Evolutionary conservation across 2,113 vertebrate genomes (phyloP), one percentile per base, ranked within the genome.

Genomic region (Lethenteron reissneri): DNA sequence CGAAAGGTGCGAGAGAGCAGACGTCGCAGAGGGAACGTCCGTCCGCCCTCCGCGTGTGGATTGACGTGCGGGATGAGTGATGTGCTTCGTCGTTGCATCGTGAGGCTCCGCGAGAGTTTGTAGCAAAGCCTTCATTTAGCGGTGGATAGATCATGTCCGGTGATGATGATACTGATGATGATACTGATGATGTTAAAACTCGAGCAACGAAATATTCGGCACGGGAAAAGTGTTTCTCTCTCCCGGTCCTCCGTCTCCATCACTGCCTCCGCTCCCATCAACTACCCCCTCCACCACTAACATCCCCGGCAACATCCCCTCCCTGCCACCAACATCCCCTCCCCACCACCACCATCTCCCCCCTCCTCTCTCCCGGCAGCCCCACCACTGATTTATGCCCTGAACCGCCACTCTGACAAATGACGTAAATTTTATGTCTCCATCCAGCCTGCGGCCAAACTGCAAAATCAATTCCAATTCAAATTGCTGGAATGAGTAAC

Each of bases 361-460:
- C 60, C 60, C 60, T 64, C 60, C 21, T 64, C 7, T 19, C 60
- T 19, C 60, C 7, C 21, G 14, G 14, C 14, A 64, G 14, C 60
- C 60, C 17, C 60, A 64, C 60, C 64, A 68, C 64, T 68, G 64
- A 68, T 68, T 68, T 68, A 68, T 25, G 25, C n/a, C 25, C 64
- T 68, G 64, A 17, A 17, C 64, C 64, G 64, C 64, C 25, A 25
- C 25, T 68, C 25, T 25, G n/a, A 68, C n/a, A 25, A 68, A 68
- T 68, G 64, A 68, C 25, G 64, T 68, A 68, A 68, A 68, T 68
- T 68, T 68, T 68, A 68, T 68, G 64, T 68, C 64, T 68, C 64
- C 64, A 68, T 68, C 64, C 64, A n/a, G 64, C 64, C 64, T 68
- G 64, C 64, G 25, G 64, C 64, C 64, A 68, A 68, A 68, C 64